Evolutionary conservation across 2,888 invertebrate species (phyloP).

Genomic region (Cordilura impudica): DNA sequence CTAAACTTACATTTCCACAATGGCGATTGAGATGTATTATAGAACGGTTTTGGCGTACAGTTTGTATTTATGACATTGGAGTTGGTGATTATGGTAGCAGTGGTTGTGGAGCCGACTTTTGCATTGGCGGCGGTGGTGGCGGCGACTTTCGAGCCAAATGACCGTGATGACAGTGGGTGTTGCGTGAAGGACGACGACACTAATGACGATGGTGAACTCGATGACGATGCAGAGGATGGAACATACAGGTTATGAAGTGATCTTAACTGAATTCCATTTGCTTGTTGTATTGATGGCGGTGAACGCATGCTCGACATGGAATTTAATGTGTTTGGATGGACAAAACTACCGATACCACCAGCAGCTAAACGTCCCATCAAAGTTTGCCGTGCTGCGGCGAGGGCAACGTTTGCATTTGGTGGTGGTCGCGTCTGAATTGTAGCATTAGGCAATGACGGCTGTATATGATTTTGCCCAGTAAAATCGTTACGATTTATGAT

Average conservation of each 20-base stretch:
- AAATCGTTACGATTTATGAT: not conserved
- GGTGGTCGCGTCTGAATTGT: conserved; percentile 65
- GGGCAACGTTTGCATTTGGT: conserved; percentile 69
- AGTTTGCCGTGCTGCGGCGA: conserved; percentile 75
- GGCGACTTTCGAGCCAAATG: conserved; percentile 60
- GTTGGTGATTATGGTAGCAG: conserved; percentile 51
- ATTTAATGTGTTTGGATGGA: conserved; percentile 12
- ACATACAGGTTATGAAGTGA: conserved; percentile 65
- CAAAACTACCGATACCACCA: conserved; percentile 60
- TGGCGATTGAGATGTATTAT: conserved; percentile 71
- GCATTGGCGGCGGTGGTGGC: conserved; percentile 65
- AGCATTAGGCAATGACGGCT: conserved; percentile 6
- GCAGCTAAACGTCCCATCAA: conserved; percentile 71
- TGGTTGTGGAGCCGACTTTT: conserved; percentile 62
- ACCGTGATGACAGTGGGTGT: conserved; percentile 63
- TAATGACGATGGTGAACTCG: conserved; percentile 63
- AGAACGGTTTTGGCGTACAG: conserved; percentile 68
- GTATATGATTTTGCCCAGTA: not conserved
- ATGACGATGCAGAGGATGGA: conserved; percentile 58
- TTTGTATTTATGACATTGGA: conserved; percentile 63
- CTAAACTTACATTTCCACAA: conserved; percentile 76
- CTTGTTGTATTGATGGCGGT: conserved; percentile 42
- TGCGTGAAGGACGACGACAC: conserved; percentile 62
- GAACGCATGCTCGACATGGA: conserved; percentile 1
- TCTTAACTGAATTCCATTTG: conserved; percentile 40